Evolutionary conservation across 2,113 vertebrate genomes (phyloP), one percentile per base, ranked within the genome.

Genomic region (Petrocephalus zakoni): DNA sequence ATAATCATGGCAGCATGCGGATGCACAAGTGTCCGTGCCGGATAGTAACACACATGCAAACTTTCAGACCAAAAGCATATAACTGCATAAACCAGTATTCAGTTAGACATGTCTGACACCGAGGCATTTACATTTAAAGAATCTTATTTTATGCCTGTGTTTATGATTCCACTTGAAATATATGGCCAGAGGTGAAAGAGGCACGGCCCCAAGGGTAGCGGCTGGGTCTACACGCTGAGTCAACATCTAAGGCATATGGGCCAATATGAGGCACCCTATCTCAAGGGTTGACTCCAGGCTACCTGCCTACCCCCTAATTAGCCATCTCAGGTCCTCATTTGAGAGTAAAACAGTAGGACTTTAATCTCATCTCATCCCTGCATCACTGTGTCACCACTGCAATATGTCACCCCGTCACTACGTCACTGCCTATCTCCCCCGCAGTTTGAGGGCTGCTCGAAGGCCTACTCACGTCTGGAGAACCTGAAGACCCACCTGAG

Each of bases 401-500:
- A n/a, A n/a, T n/a, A n/a, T n/a, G n/a, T 52, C 90, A 1, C 22
- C 81, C 87, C 53, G 19, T 51, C 90, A 1, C 25, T 75, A 61
- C 88, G 53, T 88, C 2, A 61, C 78, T 56, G 42, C 90, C 61
- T 90, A 89, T n/a, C 94, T 90, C 92, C 42, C 94, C 92, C 93
- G 53, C 94, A 99, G 98, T 99, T 99, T 89, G 98, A 99, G 92
- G 98, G 98, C 88, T 99, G 98, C 85, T 94, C 95, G 0, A 99
- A 99, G 94, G 98, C 98, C 21, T 99, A 99, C 93, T 99, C 98
- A 8, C 96, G 98, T 22, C 96, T 99, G 93, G 98, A 99, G 94
- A 99, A 99, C 93, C 96, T 99, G 91, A 99, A 99, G 94, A 99
- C 98, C 21, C 98, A 99, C 95, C 96, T 99, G 91, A 95, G 98